These are phyloP conservation scores for Bostrychus sinensis DNA, from an alignment of 2,113 vertebrate species.

Conservation along the genomic window DNA sequence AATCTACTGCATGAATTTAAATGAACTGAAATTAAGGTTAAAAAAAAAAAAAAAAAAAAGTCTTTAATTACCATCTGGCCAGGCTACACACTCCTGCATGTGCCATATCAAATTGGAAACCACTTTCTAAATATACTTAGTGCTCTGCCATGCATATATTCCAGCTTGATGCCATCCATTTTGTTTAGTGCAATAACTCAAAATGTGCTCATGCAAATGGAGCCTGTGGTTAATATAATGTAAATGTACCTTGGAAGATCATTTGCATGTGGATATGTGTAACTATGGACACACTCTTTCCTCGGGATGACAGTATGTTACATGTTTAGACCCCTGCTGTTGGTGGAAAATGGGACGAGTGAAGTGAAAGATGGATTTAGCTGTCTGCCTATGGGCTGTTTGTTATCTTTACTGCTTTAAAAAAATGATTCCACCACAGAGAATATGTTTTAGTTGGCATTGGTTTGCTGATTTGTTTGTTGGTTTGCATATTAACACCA, in stretches of 20 bases:
- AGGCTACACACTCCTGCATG: background rate
- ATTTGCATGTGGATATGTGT: constrained; percentile 17
- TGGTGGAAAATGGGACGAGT: background rate
- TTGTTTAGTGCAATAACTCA: constrained; percentile 13
- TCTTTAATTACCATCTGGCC: constrained; percentile 30
- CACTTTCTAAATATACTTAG: background rate
- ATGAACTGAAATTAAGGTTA: constrained; percentile 10
- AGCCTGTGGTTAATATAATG: constrained; percentile 23
- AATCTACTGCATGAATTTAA: constrained; percentile 25
- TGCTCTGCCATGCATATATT: background rate
- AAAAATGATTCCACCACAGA: background rate
- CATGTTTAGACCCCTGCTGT: background rate
- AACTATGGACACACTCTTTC: background rate
- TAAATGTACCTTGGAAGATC: constrained; percentile 25
- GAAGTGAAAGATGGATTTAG: background rate
- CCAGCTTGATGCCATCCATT: background rate
- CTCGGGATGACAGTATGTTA: background rate
- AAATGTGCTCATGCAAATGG: constrained; percentile 26
- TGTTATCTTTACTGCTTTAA: background rate
- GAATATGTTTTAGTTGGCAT: no score
- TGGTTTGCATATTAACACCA: no score
- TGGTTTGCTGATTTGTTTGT: no score
- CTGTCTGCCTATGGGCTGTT: constrained; percentile 1
- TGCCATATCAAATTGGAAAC: constrained; percentile 1
- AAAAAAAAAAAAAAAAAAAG: no score